Percentiles rank a stretch among this genome's conserved stretches.
Evolutionary conservation across 2,797 vertebrate species (phyloP).

Genomic region (Odontamblyopus lacepedii): DNA sequence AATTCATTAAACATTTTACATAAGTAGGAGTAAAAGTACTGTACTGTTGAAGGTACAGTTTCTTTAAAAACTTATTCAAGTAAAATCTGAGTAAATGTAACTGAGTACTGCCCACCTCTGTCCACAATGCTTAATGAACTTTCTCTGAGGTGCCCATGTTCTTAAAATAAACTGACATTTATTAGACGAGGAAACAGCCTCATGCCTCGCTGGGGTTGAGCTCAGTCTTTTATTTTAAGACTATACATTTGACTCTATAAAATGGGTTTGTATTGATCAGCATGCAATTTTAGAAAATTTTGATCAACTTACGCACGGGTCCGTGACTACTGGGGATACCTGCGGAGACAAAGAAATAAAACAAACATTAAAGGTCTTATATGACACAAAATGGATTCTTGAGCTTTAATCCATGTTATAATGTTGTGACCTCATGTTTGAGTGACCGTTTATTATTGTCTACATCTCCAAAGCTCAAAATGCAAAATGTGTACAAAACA

Average conservation of each 20-base stretch:
- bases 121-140: neutral
- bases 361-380: neutral
- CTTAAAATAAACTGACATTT: constrained; percentile 15
- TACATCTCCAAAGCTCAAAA: too few species aligned
- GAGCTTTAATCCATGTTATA: too few species aligned
- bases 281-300: constrained; percentile 52
- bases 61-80: too few species aligned
- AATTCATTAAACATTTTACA: too few species aligned
- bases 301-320: constrained; percentile 90
- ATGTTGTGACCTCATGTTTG: too few species aligned
- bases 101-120: too few species aligned
- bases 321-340: constrained; percentile 93
- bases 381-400: too few species aligned
- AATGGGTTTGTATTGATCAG: constrained; percentile 30
- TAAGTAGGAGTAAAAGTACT: too few species aligned
- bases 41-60: too few species aligned
- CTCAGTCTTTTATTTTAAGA: neutral
- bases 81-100: too few species aligned
- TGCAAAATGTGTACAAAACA: too few species aligned
- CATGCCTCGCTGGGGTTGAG: neutral
- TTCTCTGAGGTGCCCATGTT: neutral
- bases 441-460: too few species aligned
- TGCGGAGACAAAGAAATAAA: constrained; percentile 64
- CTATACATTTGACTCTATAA: neutral
- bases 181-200: constrained; percentile 5